These are phyloP conservation scores for Periphyllus acericola DNA, from an alignment of 2,888 invertebrate genomes.

Conservation along the genomic window DNA sequence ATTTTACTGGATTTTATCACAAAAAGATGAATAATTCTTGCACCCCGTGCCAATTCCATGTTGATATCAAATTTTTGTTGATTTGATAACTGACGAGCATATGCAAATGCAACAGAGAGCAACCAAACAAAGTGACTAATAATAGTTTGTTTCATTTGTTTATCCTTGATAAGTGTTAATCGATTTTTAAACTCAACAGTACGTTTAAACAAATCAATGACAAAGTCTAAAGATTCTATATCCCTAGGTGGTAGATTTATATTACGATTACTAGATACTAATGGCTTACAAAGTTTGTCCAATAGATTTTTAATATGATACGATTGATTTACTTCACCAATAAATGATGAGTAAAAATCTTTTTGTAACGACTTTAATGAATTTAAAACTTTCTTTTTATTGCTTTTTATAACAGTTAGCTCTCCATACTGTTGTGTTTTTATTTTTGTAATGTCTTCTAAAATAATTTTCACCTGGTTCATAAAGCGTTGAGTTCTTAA, in stretches of 20 bases:
- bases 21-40: conserved; percentile 36
- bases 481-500: conserved; percentile 72
- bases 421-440: conserved; percentile 66
- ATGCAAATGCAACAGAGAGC: conserved; percentile 23
- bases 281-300: not conserved
- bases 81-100: conserved; percentile 1
- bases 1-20: not conserved
- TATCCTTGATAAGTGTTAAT: not conserved
- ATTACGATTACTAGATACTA: not conserved
- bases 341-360: not conserved
- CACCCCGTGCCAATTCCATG: conserved; percentile 42
- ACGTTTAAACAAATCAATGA: not conserved
- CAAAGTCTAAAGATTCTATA: conserved; percentile 42
- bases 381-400: not conserved
- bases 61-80: conserved; percentile 51
- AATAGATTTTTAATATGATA: not conserved
- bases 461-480: conserved; percentile 69
- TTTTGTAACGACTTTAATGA: not conserved
- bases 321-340: not conserved
- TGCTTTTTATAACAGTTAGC: conserved; percentile 2
- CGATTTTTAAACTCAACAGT: conserved; percentile 15
- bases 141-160: not conserved
- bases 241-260: not conserved
- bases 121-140: conserved; percentile 24
- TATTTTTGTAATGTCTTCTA: conserved; percentile 67